These are phyloP conservation scores for Meloe dianella DNA, from an alignment of 2,888 invertebrate genomes.

Conservation along the genomic window DNA sequence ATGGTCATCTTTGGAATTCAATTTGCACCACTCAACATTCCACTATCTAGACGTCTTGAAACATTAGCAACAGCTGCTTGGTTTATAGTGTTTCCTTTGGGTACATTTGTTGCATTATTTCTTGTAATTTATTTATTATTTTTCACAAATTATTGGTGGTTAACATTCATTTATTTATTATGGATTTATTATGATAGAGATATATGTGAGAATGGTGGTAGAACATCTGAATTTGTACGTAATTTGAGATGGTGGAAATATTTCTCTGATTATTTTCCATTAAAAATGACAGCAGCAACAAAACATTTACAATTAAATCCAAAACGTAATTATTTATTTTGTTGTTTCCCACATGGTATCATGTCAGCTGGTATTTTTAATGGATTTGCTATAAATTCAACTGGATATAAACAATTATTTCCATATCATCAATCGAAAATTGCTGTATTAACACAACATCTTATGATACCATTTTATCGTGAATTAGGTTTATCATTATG, in stretches of 20 bases:
- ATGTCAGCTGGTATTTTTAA: constrained; percentile 80
- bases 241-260: constrained; percentile 74
- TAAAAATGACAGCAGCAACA: constrained; percentile 79
- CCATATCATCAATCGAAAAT: constrained; percentile 61
- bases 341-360: constrained; percentile 88
- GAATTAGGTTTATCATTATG: constrained; percentile 69
- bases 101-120: constrained; percentile 63
- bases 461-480: constrained; percentile 73
- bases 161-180: constrained; percentile 65
- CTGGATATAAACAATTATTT: constrained; percentile 60
- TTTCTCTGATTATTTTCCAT: constrained; percentile 84
- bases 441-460: constrained; percentile 70
- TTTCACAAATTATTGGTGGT: constrained; percentile 64
- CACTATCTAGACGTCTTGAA: constrained; percentile 80
- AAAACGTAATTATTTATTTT: constrained; percentile 81
- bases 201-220: constrained; percentile 64
- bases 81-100: constrained; percentile 70
- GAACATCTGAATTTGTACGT: constrained; percentile 60
- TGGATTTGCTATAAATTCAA: constrained; percentile 70
- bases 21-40: constrained; percentile 84
- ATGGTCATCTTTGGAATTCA: constrained; percentile 71
- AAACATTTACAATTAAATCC: constrained; percentile 72
- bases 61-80: constrained; percentile 79
- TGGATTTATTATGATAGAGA: constrained; percentile 71
- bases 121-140: constrained; percentile 67